These are phyloP conservation scores for Tenualosa thibaudeaui DNA, from an alignment of 2,797 vertebrate genomes.

Conservation along the genomic window DNA sequence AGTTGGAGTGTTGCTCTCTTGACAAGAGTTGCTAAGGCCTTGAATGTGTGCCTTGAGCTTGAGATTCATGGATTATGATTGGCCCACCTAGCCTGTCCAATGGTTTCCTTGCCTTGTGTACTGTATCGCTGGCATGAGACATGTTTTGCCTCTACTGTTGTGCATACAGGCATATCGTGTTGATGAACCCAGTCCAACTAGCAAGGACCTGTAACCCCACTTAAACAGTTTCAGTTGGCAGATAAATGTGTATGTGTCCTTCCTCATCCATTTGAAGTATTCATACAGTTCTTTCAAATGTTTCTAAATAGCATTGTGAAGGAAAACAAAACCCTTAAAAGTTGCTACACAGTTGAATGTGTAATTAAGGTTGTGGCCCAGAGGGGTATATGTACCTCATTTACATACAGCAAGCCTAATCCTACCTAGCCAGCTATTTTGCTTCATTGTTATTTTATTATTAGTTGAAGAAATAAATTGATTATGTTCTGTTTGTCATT, in stretches of 20 bases:
- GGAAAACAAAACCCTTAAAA: neutral
- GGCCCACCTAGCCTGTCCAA: neutral
- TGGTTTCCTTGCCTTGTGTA: neutral
- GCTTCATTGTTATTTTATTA: neutral
- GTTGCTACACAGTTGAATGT: constrained; percentile 15
- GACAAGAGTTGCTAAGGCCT: neutral
- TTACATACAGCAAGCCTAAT: neutral
- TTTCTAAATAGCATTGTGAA: constrained; percentile 35
- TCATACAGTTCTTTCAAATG: neutral
- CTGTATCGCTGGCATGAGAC: neutral
- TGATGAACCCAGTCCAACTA: neutral
- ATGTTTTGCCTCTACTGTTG: neutral
- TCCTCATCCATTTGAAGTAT: neutral
- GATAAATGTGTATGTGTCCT: neutral
- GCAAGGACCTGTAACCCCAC: neutral
- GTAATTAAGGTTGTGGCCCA: neutral
- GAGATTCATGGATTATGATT: neutral
- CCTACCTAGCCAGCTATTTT: neutral
- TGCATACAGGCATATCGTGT: neutral
- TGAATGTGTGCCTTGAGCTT: neutral
- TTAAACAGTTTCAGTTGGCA: neutral
- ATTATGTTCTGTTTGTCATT: constrained; percentile 9
- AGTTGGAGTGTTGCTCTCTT: neutral
- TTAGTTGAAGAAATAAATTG: neutral
- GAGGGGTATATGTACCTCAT: neutral